Percentiles rank a stretch among this genome's conserved stretches.
These are phyloP conservation scores for Lophius americanus DNA, from an alignment of 2,797 vertebrate genomes.

Conservation along the genomic window DNA sequence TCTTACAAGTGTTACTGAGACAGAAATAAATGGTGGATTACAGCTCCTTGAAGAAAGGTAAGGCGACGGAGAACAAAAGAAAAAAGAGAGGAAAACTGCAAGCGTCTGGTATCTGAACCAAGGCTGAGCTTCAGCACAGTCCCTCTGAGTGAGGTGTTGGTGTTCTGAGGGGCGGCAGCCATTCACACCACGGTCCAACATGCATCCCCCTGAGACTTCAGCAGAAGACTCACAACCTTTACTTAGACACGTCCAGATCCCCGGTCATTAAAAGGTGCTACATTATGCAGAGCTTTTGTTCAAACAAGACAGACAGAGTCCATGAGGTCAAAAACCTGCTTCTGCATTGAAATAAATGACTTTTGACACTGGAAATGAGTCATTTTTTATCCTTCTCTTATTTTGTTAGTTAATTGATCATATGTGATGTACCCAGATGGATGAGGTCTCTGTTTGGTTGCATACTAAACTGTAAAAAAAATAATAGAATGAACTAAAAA, in stretches of 20 bases:
- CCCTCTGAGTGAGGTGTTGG: conserved; percentile 61
- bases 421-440: not conserved
- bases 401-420: not conserved
- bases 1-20: conserved; percentile 50
- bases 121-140: conserved; percentile 58
- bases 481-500: no score
- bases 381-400: not conserved
- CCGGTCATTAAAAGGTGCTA: conserved; percentile 9
- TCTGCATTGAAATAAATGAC: not conserved
- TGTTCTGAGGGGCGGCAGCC: conserved; percentile 28
- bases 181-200: conserved; percentile 15
- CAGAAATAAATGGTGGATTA: conserved; percentile 31
- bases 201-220: conserved; percentile 9
- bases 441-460: not conserved
- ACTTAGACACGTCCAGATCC: not conserved
- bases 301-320: not conserved
- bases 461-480: no score
- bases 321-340: not conserved
- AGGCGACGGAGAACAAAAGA: conserved; percentile 41
- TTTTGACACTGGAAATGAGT: not conserved
- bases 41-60: conserved; percentile 37
- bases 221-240: conserved; percentile 7
- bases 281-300: not conserved
- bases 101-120: conserved; percentile 52
- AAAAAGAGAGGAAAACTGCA: conserved; percentile 41